Conservation (phyloP, 2,888 invertebrate species). For the Caenorhabditis becei region DNA sequence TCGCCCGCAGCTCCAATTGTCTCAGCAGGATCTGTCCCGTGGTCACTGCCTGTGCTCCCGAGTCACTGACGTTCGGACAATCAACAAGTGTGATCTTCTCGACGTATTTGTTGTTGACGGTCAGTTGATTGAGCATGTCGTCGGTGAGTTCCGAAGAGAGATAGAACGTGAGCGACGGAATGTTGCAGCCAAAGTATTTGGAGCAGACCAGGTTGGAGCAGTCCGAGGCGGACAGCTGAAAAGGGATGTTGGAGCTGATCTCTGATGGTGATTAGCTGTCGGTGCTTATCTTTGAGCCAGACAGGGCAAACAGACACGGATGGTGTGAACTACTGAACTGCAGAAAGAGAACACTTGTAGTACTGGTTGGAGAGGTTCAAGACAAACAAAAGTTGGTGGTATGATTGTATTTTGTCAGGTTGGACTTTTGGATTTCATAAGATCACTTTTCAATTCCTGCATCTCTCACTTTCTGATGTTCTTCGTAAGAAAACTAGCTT, state of each 20-base stretch:
- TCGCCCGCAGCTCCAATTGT: slow-evolving; percentile 73
- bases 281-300: slow-evolving; percentile 10
- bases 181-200: slow-evolving; percentile 74
- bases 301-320: background rate
- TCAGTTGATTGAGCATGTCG: slow-evolving; percentile 69
- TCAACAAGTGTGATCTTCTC: slow-evolving; percentile 78
- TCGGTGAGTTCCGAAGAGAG: slow-evolving; percentile 71
- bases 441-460: too few relatives aligned
- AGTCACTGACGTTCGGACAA: slow-evolving; percentile 77
- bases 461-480: too few relatives aligned
- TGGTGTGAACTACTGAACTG: background rate
- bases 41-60: slow-evolving; percentile 74
- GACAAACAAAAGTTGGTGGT: too few relatives aligned
- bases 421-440: too few relatives aligned
- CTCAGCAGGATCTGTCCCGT: slow-evolving; percentile 69
- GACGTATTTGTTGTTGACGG: slow-evolving; percentile 72
- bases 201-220: slow-evolving; percentile 73
- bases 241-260: background rate
- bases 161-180: slow-evolving; percentile 76
- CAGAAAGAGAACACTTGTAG: background rate
- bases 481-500: too few relatives aligned
- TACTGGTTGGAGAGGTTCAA: background rate
- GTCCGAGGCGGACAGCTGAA: slow-evolving; percentile 72
- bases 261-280: background rate
- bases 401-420: too few relatives aligned